These are phyloP conservation scores for Spodoptera picta DNA, from an alignment of 2,888 invertebrate genomes.

Conservation along the genomic window DNA sequence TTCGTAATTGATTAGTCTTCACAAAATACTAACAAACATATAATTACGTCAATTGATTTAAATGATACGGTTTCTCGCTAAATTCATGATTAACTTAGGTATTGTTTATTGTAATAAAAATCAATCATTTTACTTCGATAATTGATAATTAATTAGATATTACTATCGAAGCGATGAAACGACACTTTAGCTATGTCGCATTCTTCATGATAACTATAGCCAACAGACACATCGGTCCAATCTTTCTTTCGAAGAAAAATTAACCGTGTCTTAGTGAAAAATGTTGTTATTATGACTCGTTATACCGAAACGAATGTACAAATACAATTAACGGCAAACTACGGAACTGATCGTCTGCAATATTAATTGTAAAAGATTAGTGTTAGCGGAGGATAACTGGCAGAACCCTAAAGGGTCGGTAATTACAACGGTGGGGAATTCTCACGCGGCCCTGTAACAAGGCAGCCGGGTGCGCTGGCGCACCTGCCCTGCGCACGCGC, in stretches of 20 bases:
- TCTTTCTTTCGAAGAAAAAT: too few species aligned
- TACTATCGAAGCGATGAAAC: too few species aligned
- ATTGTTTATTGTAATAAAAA: slow-evolving; percentile 16
- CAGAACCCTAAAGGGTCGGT: slow-evolving; percentile 68
- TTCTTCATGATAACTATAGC: too few species aligned
- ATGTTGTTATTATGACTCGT: not conserved
- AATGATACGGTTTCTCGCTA: slow-evolving; percentile 31
- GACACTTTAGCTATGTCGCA: too few species aligned
- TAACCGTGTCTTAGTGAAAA: too few species aligned
- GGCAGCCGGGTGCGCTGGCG: slow-evolving; percentile 79
- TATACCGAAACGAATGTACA: not conserved
- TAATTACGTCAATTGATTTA: slow-evolving; percentile 11
- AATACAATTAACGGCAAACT: slow-evolving; percentile 3
- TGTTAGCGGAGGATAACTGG: slow-evolving; percentile 9
- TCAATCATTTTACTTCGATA: slow-evolving; percentile 29
- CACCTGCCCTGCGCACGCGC: slow-evolving; percentile 75
- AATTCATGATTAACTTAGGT: slow-evolving; percentile 32
- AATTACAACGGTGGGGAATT: slow-evolving; percentile 78
- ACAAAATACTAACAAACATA: slow-evolving; percentile 11
- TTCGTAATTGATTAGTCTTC: too few species aligned
- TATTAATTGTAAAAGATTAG: slow-evolving; percentile 32
- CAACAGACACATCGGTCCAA: too few species aligned
- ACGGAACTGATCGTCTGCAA: slow-evolving; percentile 11
- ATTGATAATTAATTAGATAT: slow-evolving; percentile 9
- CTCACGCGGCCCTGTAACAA: slow-evolving; percentile 70